Base-by-base conservation (phyloP, 2,113 vertebrate genomes). In the Ahaetulla prasina region DNA sequence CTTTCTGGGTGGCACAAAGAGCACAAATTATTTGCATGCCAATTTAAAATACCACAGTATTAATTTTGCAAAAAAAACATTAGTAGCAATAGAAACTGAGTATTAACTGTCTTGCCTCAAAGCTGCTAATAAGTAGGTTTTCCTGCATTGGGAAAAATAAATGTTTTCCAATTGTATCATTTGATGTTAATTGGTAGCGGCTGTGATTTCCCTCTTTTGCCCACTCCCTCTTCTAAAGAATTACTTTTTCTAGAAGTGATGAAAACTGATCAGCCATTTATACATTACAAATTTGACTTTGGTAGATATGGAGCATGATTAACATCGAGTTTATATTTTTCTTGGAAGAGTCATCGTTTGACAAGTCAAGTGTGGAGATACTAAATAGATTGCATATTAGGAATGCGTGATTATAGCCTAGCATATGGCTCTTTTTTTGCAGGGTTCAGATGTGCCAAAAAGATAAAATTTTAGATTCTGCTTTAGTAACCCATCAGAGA, bases 181-280 rank as follows among this genome's bases (percentile, higher is more conserved):
- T 74, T 92, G 68, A 50, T 92, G 57, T 60, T 89, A 35, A 90
- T 35, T n/a, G 94, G 22, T 74, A 86, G 92, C 92, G 53, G 43
- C 0, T 0, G 35, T 50, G 30, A 53, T 12, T 20, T 85, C 43
- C 43, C 8, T 10, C 39, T 54, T 16, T 30, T n/a, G 90, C 35
- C 57, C 30, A 91, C 91, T 92, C 53, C 35, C 85, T 85, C 54
- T 18, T 35, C 30, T 87, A 84, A 92, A 94, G 91, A 92, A 94
- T 49, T 60, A 18, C 47, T 88, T 85, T 52, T 86, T 94, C 92
- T 89, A 94, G 80, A 94, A 91, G 0, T 1, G 80, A 90, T 80
- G 86, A 50, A 89, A 74, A 43, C n/a, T 84, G 92, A 90, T 87
- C 90, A 86, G 87, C 0, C 0, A 74, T 16, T 95, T 93, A 92